phyloP scores from a whole-genome alignment of 2,113 vertebrate species.

The Perca flavescens region DNA sequence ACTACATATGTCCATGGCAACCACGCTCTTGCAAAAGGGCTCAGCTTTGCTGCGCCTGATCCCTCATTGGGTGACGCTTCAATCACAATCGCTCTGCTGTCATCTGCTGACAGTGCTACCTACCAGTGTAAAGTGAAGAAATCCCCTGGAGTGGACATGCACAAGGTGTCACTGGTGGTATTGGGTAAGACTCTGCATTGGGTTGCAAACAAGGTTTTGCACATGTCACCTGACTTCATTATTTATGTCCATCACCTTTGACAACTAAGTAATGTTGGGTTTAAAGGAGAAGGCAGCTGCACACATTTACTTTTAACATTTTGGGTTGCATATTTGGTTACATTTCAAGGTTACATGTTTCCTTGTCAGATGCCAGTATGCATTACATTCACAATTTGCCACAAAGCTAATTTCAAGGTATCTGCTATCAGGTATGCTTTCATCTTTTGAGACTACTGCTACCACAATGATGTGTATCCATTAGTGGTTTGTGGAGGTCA shows the following conservation, averaged over 20 bases:
- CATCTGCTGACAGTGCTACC: conserved; percentile 84
- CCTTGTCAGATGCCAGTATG: not conserved
- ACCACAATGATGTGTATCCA: not conserved
- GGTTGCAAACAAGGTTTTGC: not conserved
- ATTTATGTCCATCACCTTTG: conserved; percentile 33
- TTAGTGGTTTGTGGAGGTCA: not conserved
- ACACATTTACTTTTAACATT: not conserved
- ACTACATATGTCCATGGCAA: conserved; percentile 80
- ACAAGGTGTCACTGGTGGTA: conserved; percentile 87
- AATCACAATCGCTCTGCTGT: conserved; percentile 86
- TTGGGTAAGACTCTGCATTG: conserved; percentile 82
- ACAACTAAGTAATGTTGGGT: not conserved
- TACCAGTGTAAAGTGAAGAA: conserved; percentile 95
- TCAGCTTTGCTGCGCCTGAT: conserved; percentile 86
- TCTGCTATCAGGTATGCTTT: not conserved
- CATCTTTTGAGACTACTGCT: not conserved
- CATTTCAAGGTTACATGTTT: not conserved
- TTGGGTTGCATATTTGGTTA: not conserved
- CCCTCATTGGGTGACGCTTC: conserved; percentile 90
- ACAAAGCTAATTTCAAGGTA: not conserved
- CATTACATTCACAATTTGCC: not conserved
- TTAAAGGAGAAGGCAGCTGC: not conserved
- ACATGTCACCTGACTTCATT: conserved; percentile 14
- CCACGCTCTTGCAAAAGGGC: conserved; percentile 76
- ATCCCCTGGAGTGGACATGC: conserved; percentile 87